Evolutionary conservation across 2,888 invertebrate genomes (phyloP), one percentile per base, ranked within the genome.

Genomic region (Drosophila limbata): DNA sequence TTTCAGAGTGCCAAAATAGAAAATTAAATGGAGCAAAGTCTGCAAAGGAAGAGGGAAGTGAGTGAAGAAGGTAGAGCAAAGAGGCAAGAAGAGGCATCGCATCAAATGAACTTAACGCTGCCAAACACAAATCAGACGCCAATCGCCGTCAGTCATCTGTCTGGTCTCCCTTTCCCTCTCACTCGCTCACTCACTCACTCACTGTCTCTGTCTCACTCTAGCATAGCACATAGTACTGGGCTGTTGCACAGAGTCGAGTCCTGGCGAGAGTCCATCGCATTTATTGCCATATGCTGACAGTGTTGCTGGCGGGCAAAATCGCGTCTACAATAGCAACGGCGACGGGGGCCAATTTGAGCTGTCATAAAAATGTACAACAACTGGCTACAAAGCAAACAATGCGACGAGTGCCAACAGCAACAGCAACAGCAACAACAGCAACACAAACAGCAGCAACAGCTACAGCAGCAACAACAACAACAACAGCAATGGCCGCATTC

Each of bases 221-320:
- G 15, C 25, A 3, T 25, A 25, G 25, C 25, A 25, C 52, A 40
- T 3, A 31, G 47, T 52, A 2, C 19, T 10, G 25, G 9, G 37
- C 40, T 40, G 44, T 13, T n/a, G 15, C 21, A 28, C 62, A 39
- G 11, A 1, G 8, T 25, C 6, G 28, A 37, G 59, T 60, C 59
- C 45, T 47, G 39, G 45, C 28, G 39, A 47, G 35, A 62, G 68
- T 56, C 65, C 65, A 61, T 52, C 71, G 74, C 84, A 86, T 84
- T 84, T 84, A 84, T 84, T 84, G 87, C 84, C 87, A 84, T 84
- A 84, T 84, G 84, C 87, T 84, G 87, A 87, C 84, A 84, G 88
- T 87, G 88, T 85, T 84, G 87, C 83, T 73, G 73, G 72, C 86
- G 75, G 75, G 68, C 57, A 50, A 70, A 70, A 70, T 70, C 73